Percentiles rank a stretch among this genome's conserved stretches.
These are phyloP conservation scores for Syrphus vitripennis DNA, from an alignment of 2,888 invertebrate species.

Conservation along the genomic window DNA sequence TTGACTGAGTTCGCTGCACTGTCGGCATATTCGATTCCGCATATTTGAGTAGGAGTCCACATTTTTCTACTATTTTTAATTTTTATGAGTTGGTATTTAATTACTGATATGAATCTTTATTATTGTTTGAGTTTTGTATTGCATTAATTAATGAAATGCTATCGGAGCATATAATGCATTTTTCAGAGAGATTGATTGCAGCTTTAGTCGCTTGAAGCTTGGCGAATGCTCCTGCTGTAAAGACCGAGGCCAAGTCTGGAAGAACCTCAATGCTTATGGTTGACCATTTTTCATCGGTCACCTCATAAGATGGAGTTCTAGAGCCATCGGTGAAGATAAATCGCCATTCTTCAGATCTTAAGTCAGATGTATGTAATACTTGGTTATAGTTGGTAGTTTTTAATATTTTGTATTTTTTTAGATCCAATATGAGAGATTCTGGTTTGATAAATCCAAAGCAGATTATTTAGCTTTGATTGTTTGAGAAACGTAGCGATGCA, in stretches of 20 bases:
- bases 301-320: not conserved
- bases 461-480: not conserved
- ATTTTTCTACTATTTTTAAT: not conserved
- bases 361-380: not conserved
- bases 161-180: not conserved
- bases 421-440: not conserved
- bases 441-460: not conserved
- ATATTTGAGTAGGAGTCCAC: not conserved
- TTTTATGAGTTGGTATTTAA: not conserved
- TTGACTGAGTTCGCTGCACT: not conserved
- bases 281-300: not conserved
- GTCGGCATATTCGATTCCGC: not conserved
- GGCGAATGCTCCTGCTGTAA: constrained; percentile 8
- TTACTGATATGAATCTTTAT: not conserved
- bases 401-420: not conserved
- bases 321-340: constrained; percentile 9
- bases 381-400: too few species aligned
- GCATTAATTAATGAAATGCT: not conserved
- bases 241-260: too few species aligned
- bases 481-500: not conserved
- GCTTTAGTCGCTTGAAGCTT: not conserved
- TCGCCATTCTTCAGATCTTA: not conserved
- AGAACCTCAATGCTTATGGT: not conserved
- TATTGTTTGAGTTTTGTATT: not conserved
- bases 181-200: not conserved